Evolutionary conservation across 2,888 invertebrate genomes (phyloP).

Genomic region (Cremastinae sp.): DNA sequence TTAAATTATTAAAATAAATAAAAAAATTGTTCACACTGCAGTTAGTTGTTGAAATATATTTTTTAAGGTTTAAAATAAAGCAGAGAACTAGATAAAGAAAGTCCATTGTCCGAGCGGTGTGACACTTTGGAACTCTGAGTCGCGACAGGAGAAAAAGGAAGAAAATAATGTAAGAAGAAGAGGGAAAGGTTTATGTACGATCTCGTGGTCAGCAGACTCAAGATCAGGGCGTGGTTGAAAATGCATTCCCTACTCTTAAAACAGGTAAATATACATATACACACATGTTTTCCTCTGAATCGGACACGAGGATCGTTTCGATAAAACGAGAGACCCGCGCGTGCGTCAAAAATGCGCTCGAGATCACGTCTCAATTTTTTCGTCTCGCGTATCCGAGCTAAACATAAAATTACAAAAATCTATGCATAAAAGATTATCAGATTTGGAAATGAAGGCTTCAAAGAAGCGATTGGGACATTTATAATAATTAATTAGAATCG

Average conservation of each 20-base stretch:
- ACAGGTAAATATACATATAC: conserved; percentile 5
- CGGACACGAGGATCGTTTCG: conserved; percentile 14
- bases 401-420: too few relatives aligned
- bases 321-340: conserved; percentile 21
- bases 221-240: conserved; percentile 45
- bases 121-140: conserved; percentile 30
- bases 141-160: background rate
- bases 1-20: too few relatives aligned
- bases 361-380: too few relatives aligned
- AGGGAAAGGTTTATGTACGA: conserved; percentile 24
- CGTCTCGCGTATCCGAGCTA: too few relatives aligned
- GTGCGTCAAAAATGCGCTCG: too few relatives aligned
- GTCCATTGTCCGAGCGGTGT: conserved; percentile 54
- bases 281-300: conserved; percentile 6
- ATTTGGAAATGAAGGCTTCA: too few relatives aligned
- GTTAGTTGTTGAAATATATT: too few relatives aligned
- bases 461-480: too few relatives aligned
- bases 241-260: conserved; percentile 13
- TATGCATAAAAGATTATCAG: too few relatives aligned
- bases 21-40: too few relatives aligned
- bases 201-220: conserved; percentile 30
- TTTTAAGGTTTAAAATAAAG: too few relatives aligned
- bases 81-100: conserved; percentile 29
- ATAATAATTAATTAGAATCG: too few relatives aligned
- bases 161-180: conserved; percentile 1